Conservation (phyloP, 2,888 invertebrate genomes). For the Pheosia gnoma region DNA sequence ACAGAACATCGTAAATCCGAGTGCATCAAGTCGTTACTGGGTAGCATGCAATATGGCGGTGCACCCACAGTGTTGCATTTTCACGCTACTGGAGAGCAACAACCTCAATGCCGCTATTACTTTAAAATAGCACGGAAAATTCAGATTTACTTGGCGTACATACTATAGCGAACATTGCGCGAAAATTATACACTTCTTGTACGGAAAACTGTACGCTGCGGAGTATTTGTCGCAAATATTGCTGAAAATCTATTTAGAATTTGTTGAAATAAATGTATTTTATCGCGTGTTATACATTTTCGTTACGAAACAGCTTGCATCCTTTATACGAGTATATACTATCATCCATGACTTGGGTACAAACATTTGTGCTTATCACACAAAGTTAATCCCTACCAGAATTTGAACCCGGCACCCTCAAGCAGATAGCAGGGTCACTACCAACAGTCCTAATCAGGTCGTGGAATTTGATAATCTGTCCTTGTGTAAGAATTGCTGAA, state of each 20-base stretch:
- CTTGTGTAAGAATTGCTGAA: too few relatives aligned
- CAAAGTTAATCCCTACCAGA: too few relatives aligned
- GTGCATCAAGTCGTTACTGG: not conserved
- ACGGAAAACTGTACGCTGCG: not conserved
- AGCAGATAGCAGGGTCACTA: too few relatives aligned
- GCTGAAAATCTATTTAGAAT: not conserved
- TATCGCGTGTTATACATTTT: too few relatives aligned
- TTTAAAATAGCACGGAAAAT: slow-evolving; percentile 1
- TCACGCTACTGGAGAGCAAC: not conserved
- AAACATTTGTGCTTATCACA: too few relatives aligned
- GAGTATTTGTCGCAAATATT: not conserved
- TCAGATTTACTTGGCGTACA: not conserved
- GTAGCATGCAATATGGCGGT: not conserved
- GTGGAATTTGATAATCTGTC: too few relatives aligned
- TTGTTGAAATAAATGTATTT: not conserved
- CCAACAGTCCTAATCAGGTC: too few relatives aligned
- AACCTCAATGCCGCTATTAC: not conserved
- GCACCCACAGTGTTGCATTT: not conserved
- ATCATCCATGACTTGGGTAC: too few relatives aligned
- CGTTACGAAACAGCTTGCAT: too few relatives aligned
- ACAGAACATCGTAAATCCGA: not conserved
- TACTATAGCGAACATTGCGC: not conserved
- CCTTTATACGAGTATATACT: too few relatives aligned
- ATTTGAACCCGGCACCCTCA: too few relatives aligned
- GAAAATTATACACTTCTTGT: not conserved